Evolutionary conservation across 2,888 invertebrate genomes (phyloP), one percentile per base, ranked within the genome.

Genomic region (Drosophila austrosaltans): DNA sequence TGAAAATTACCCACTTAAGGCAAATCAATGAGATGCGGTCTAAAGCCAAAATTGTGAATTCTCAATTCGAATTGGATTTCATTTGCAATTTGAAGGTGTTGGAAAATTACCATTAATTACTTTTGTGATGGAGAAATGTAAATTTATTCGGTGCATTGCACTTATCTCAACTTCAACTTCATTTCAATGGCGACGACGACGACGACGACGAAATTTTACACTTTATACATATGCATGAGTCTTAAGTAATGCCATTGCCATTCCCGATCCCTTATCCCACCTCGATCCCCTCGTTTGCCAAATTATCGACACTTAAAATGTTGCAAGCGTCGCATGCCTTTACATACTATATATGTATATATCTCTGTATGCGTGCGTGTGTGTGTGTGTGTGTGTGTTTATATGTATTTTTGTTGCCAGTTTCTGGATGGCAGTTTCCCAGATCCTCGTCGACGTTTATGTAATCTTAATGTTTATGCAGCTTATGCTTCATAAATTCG

Each of bases 401-500:
- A 62, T 39, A 60, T 69, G 40, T 57, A 53, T 59, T 56, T 56
- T 62, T 32, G 60, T 25, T 3, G 53, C 42, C 32, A 32, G 32
- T 32, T 42, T 28, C 44, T 66, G 67, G 48, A 63, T 39, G 54
- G 44, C 68, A 69, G 40, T 63, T 58, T 62, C 70, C 71, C 73
- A 58, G 73, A 72, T 78, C 78, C 69, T 64, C 75, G 81, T 75
- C 85, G 76, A 74, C 84, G 84, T 79, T 89, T 85, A 81, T 87
- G 84, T 85, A 89, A 85, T 83, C 84, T 89, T 84, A 85, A 85
- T 85, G 87, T 89, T 85, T 83, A 85, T 85, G 79, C 89, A 89
- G 88, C 82, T 85, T 89, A 85, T 87, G 84, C 89, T 89, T 87
- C 87, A 85, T 85, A 89, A 85, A 89, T 84, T 85, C 72, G 63